These are phyloP conservation scores for Myripristis murdjan DNA, from an alignment of 2,797 vertebrate genomes.

Conservation along the genomic window DNA sequence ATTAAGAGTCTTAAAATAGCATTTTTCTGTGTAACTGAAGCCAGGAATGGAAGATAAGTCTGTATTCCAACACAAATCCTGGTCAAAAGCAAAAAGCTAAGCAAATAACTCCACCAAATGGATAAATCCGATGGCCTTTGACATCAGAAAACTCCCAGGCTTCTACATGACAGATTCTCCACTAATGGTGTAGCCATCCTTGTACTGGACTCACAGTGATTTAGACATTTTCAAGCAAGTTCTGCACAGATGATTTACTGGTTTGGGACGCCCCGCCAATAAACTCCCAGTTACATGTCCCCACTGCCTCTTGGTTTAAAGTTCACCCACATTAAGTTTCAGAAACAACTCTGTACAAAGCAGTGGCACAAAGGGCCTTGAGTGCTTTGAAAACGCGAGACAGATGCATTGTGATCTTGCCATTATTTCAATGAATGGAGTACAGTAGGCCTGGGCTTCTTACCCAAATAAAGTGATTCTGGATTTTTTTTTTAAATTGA, in stretches of 20 bases:
- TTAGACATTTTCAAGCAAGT: conserved; percentile 2
- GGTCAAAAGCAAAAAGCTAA: not conserved
- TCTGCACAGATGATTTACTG: conserved; percentile 16
- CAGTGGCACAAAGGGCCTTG: conserved; percentile 49
- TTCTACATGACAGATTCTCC: too few species aligned
- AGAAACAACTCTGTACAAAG: conserved; percentile 35
- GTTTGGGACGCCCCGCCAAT: not conserved
- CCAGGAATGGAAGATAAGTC: not conserved
- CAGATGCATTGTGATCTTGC: conserved; percentile 39
- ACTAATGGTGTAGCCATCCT: not conserved
- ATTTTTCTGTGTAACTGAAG: not conserved
- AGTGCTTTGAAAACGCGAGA: conserved; percentile 56
- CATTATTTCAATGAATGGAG: conserved; percentile 44
- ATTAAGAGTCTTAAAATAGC: too few species aligned
- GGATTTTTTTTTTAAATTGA: too few species aligned
- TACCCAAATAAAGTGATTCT: not conserved
- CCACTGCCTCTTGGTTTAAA: conserved; percentile 6
- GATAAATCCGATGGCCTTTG: not conserved
- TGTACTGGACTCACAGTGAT: not conserved
- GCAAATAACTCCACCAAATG: not conserved
- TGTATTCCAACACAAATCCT: not conserved
- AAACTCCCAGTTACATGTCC: not conserved
- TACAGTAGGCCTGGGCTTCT: conserved; percentile 30
- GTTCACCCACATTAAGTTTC: conserved; percentile 35
- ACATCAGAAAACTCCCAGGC: not conserved